Base-by-base conservation (phyloP, 2,888 invertebrate species). In the Barypeithes pellucidus region DNA sequence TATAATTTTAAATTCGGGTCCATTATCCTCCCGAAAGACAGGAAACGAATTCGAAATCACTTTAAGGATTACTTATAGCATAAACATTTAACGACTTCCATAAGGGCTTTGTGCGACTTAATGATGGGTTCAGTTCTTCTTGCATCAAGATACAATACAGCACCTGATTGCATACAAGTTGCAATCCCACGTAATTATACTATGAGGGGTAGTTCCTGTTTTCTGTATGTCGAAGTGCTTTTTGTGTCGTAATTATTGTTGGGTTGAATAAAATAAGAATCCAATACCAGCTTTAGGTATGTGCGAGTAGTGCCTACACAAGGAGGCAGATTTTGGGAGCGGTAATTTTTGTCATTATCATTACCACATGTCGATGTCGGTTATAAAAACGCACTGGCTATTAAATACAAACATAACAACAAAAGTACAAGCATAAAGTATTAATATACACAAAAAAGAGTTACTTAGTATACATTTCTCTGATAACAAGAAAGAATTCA, bases 31-130 rank as follows among this genome's bases (percentile, higher is more conserved):
- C 43, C 20, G n/a, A 67, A 63, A 60, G 45, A 70, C 74, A 74
- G 74, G 74, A 74, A 74, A 54, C 62, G 54, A 60, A 45, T 70
- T 73, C 67, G 61, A 66, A 66, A 74, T 59, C 62, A 72, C 67
- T 69, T 70, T 65, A 66, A 11, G 45, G 45, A 54, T 50, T 70
- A 50, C 66, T 70, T 41, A 66, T 54, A 54, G 20, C 65, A 62
- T 67, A 66, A 70, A 73, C 47, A 63, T 67, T 67, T 62, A 67
- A 72, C n/a, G 22, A 67, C 33, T 60, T 60, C 22, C 59, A 65
- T 33, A 50, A 36, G 36, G 22, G 52, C 43, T 62, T 72, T 72
- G 67, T 72, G 43, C 9, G 54, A 39, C 45, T 18, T 72, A 72
- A 72, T 72, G 54, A 62, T 67, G 45, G 67, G 72, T 72, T 72